Conservation (phyloP, 2,888 invertebrate species). For the Acronicta leporina region DNA sequence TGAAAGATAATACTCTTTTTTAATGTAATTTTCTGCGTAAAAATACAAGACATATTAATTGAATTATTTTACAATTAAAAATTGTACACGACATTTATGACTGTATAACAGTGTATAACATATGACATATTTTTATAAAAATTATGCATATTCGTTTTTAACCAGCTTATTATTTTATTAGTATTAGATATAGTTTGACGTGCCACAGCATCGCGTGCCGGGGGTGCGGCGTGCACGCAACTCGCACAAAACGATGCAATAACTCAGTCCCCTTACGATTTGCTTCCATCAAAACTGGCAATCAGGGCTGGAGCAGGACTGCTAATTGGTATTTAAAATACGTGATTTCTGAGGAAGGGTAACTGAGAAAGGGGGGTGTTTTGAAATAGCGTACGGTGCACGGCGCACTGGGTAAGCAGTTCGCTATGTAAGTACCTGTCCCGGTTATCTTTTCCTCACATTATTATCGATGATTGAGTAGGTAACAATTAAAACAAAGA, state of each 20-base stretch:
- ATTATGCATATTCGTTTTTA: slow-evolving; percentile 47
- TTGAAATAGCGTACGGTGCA: too few species aligned
- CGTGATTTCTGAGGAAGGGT: too few species aligned
- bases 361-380: too few species aligned
- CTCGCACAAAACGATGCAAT: slow-evolving; percentile 67
- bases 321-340: too few species aligned
- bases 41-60: too few species aligned
- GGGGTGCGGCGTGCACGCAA: slow-evolving; percentile 70
- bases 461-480: not conserved
- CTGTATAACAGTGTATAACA: not conserved
- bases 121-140: slow-evolving; percentile 25
- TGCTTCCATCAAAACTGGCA: slow-evolving; percentile 49
- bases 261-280: slow-evolving; percentile 61
- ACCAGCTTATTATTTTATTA: slow-evolving; percentile 59
- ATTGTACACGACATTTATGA: too few species aligned
- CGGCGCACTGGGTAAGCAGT: not conserved
- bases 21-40: too few species aligned
- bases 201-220: slow-evolving; percentile 68
- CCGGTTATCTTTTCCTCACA: not conserved
- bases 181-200: slow-evolving; percentile 56
- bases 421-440: not conserved
- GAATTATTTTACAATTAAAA: too few species aligned
- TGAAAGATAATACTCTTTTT: too few species aligned
- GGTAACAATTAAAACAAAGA: too few species aligned
- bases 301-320: slow-evolving; percentile 37